phyloP scores from a whole-genome alignment of 2,113 vertebrate genomes.

The Triplophysa siluroides region DNA sequence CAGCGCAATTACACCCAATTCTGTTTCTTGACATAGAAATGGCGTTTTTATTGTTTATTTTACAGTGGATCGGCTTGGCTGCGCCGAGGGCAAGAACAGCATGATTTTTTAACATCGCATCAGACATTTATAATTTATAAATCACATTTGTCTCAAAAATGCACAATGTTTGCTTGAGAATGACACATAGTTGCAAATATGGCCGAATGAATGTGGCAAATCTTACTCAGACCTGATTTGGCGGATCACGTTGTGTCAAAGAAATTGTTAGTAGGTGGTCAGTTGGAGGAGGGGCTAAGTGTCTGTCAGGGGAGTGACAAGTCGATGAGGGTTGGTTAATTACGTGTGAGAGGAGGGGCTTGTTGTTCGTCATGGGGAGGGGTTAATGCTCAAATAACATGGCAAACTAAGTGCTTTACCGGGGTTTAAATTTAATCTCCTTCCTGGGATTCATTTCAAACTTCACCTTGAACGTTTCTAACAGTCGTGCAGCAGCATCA shows the following conservation, averaged over 20 bases:
- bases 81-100: not conserved
- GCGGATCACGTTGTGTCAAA: not conserved
- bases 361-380: not conserved
- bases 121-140: not conserved
- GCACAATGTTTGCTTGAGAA: not conserved
- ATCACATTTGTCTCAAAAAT: not conserved
- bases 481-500: slow-evolving; percentile 11
- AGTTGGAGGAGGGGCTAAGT: too few species aligned
- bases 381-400: slow-evolving; percentile 33
- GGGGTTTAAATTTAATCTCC: slow-evolving; percentile 22
- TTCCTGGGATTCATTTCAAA: slow-evolving; percentile 44
- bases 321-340: too few species aligned
- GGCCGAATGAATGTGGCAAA: not conserved
- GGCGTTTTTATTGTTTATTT: not conserved
- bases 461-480: slow-evolving; percentile 41
- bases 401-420: slow-evolving; percentile 30
- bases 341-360: too few species aligned
- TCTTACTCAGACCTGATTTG: not conserved
- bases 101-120: not conserved
- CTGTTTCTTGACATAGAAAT: slow-evolving; percentile 17
- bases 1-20: not conserved
- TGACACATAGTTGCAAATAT: not conserved
- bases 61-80: not conserved
- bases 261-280: too few species aligned
- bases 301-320: too few species aligned